phyloP scores from a whole-genome alignment of 2,888 invertebrate genomes.

The Scotopteryx bipunctaria region DNA sequence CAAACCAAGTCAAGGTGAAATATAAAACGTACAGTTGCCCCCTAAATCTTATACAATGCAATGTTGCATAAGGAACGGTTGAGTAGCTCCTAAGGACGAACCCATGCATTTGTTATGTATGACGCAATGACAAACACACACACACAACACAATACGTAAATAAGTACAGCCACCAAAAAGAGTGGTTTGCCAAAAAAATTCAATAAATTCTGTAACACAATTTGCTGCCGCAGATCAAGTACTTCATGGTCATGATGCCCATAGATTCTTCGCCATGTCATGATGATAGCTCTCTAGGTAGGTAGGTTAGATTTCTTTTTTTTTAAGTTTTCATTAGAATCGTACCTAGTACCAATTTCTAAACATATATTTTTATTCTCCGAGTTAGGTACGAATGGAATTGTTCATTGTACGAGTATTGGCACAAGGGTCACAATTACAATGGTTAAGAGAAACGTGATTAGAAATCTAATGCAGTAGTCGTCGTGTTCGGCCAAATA shows the following conservation, averaged over 20 bases:
- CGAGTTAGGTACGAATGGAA: too few relatives aligned
- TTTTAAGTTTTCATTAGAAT: too few relatives aligned
- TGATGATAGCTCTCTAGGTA: too few relatives aligned
- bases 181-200: neutral
- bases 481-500: slow-evolving; percentile 38
- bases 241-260: too few relatives aligned
- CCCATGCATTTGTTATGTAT: slow-evolving; percentile 7
- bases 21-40: slow-evolving; percentile 13
- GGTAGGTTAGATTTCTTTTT: too few relatives aligned
- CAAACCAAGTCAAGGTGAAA: slow-evolving; percentile 22
- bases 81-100: slow-evolving; percentile 26
- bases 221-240: too few relatives aligned
- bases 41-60: slow-evolving; percentile 8
- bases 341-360: neutral
- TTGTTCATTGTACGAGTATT: slow-evolving; percentile 30
- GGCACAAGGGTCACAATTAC: slow-evolving; percentile 35
- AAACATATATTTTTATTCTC: too few relatives aligned
- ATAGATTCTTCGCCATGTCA: too few relatives aligned
- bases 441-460: slow-evolving; percentile 49
- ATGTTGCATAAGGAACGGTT: slow-evolving; percentile 23
- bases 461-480: slow-evolving; percentile 49
- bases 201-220: too few relatives aligned
- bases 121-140: too few relatives aligned
- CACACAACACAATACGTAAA: neutral
- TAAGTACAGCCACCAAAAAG: neutral